Percentiles rank a stretch among this genome's conserved stretches.
Conservation (phyloP, 2,888 invertebrate species). For the Aleiodes testaceus region DNA sequence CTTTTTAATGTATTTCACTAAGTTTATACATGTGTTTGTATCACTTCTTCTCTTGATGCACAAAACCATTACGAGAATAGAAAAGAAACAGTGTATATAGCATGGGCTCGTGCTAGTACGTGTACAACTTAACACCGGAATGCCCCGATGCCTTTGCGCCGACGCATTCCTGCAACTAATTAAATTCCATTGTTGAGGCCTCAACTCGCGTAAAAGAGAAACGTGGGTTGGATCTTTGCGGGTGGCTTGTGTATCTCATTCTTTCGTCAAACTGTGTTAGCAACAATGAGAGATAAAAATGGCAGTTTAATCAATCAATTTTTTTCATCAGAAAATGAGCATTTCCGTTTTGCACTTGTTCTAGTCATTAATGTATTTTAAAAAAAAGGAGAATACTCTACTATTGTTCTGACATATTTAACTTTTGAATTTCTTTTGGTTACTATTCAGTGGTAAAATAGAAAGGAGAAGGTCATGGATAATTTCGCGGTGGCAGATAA, state of each 20-base stretch:
- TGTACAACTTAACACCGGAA: conserved; percentile 60
- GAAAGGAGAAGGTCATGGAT: conserved; percentile 30
- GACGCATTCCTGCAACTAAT: conserved; percentile 63
- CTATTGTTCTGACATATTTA: conserved; percentile 7
- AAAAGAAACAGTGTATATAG: conserved; percentile 3
- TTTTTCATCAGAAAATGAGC: too few species aligned
- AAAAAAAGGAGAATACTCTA: conserved; percentile 1
- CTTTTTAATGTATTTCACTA: background rate
- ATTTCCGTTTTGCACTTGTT: too few species aligned
- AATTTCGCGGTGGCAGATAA: conserved; percentile 39
- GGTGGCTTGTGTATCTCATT: conserved; percentile 41
- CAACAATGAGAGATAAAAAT: too few species aligned
- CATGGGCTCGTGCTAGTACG: conserved; percentile 45
- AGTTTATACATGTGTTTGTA: conserved; percentile 26
- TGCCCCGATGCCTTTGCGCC: conserved; percentile 55
- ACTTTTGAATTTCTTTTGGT: conserved; percentile 26
- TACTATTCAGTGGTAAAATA: conserved; percentile 18
- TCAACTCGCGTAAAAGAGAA: conserved; percentile 18
- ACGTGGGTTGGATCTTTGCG: conserved; percentile 36
- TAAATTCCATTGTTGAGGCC: conserved; percentile 58
- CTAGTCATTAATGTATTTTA: background rate
- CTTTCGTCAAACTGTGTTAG: conserved; percentile 17
- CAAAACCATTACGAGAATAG: conserved; percentile 22
- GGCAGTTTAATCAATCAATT: too few species aligned
- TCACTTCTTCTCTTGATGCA: conserved; percentile 39